Percentiles rank a stretch among this genome's conserved stretches.
These are phyloP conservation scores for Strigamia maritima DNA, from an alignment of 2,888 invertebrate genomes.

Conservation along the genomic window DNA sequence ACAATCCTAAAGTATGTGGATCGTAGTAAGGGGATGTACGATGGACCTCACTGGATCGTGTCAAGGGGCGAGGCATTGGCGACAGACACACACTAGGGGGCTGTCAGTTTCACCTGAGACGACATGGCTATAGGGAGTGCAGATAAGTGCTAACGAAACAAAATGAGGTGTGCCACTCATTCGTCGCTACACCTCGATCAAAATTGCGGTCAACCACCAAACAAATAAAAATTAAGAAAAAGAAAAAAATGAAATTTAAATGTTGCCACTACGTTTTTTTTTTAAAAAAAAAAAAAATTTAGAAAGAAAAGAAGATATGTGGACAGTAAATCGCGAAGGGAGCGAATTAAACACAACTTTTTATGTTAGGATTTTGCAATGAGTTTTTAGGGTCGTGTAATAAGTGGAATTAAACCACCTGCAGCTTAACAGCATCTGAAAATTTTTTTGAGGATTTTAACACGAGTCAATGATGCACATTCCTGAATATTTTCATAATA, in stretches of 20 bases:
- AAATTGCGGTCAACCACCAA: background rate
- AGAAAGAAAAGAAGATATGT: background rate
- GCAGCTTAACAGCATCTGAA: background rate
- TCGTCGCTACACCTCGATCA: background rate
- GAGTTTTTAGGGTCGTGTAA: background rate
- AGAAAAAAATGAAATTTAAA: background rate
- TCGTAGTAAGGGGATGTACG: constrained; percentile 6
- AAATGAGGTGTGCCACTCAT: constrained; percentile 16
- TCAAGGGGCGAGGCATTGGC: constrained; percentile 10
- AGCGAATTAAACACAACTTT: background rate
- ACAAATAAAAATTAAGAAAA: background rate
- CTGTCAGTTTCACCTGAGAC: constrained; percentile 19
- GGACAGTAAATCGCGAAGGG: background rate
- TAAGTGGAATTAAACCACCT: background rate
- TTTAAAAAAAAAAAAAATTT: background rate
- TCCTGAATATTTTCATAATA: background rate
- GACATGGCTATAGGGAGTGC: background rate
- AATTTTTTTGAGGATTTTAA: background rate
- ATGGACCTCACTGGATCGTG: constrained; percentile 4
- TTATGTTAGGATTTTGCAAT: background rate
- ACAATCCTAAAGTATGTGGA: background rate
- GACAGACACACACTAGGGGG: constrained; percentile 11
- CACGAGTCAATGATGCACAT: background rate
- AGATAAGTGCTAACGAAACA: background rate
- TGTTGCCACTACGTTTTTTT: background rate